phyloP scores from a whole-genome alignment of 2,888 invertebrate genomes.

The Pyrrhosoma nymphula region DNA sequence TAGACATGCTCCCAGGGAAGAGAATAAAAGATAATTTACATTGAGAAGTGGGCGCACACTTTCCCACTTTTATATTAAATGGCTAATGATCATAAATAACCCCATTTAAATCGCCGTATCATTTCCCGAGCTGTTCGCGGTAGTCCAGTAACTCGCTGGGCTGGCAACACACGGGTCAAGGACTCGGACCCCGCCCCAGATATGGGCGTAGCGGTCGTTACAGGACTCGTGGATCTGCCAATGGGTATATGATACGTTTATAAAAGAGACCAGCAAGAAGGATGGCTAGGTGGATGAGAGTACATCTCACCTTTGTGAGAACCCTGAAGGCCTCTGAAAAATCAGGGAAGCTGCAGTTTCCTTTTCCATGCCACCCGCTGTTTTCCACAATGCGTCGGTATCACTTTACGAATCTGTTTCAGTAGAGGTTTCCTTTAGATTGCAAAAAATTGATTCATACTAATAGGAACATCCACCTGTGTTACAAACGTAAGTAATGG shows the following conservation, averaged over 20 bases:
- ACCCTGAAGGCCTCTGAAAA: not conserved
- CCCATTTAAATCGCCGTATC: not conserved
- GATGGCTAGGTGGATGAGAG: not conserved
- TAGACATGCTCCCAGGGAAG: not conserved
- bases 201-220: not conserved
- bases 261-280: not conserved
- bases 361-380: too few species aligned
- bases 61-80: not conserved
- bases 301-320: not conserved
- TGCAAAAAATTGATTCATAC: too few species aligned
- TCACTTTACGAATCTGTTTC: too few species aligned
- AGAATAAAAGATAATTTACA: not conserved
- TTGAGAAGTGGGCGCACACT: not conserved
- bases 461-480: too few species aligned
- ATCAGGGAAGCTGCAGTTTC: too few species aligned
- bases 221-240: not conserved
- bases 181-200: not conserved
- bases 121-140: not conserved
- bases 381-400: too few species aligned
- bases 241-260: not conserved
- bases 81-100: not conserved
- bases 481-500: too few species aligned
- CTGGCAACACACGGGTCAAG: not conserved
- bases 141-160: not conserved
- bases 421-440: too few species aligned